Conservation (phyloP, 2,888 invertebrate species). For the Tachystola acroxantha region DNA sequence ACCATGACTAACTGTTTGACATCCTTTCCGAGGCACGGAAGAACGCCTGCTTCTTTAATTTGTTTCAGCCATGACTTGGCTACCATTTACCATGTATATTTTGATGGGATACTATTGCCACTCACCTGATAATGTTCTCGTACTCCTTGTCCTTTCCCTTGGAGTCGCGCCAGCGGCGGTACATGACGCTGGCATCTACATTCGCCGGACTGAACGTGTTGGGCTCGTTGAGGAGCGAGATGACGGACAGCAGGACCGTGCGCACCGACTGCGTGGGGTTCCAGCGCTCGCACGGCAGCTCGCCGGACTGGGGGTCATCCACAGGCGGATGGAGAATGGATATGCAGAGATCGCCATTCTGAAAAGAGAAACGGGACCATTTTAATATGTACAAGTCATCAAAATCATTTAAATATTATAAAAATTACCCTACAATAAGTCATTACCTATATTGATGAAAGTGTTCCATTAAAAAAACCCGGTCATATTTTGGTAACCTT, state of each 20-base stretch:
- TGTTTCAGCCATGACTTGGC: too few relatives aligned
- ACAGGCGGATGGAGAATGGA: conserved; percentile 99
- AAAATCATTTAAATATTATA: too few relatives aligned
- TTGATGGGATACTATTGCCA: too few relatives aligned
- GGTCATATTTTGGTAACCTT: too few relatives aligned
- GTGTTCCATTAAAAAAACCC: too few relatives aligned
- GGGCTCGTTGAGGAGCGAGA: conserved; percentile 98
- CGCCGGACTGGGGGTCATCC: conserved; percentile 99
- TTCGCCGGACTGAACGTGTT: conserved; percentile 99
- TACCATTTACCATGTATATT: too few relatives aligned
- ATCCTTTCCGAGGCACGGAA: too few relatives aligned
- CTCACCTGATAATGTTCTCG: conserved; percentile 97
- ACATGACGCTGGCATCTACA: conserved; percentile 99
- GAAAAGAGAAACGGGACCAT: conserved; percentile 34
- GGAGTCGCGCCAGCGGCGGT: conserved; percentile 98
- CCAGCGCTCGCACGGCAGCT: conserved; percentile 99
- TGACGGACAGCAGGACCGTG: conserved; percentile 98
- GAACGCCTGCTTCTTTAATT: too few relatives aligned
- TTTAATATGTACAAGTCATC: neutral
- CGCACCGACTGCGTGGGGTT: conserved; percentile 99
- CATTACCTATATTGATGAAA: too few relatives aligned
- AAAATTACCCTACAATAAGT: too few relatives aligned
- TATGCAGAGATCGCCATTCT: conserved; percentile 99
- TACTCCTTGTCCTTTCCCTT: conserved; percentile 99
- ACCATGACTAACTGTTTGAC: too few relatives aligned